Percentiles rank a stretch among this genome's conserved stretches.
phyloP scores from a whole-genome alignment of 1,140 invertebrate species.

The Ptiloglossa arizonensis region DNA sequence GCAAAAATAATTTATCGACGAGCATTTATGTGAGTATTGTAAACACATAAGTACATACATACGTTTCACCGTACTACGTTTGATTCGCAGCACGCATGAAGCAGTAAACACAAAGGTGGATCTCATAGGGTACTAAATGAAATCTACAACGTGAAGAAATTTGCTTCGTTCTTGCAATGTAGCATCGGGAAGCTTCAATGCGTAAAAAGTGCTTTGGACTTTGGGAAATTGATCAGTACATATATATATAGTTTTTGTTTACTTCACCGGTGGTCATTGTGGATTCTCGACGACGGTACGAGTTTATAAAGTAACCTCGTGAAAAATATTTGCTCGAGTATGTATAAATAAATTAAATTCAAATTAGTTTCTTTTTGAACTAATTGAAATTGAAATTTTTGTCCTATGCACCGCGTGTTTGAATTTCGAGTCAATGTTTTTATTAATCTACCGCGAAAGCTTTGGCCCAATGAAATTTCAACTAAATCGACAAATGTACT shows the following conservation, averaged over 20 bases:
- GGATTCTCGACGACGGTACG: neutral
- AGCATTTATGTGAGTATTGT: neutral
- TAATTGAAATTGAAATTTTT: neutral
- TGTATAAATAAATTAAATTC: constrained; percentile 1
- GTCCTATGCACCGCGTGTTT: neutral
- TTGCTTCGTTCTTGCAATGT: neutral
- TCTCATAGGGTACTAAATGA: constrained; percentile 18
- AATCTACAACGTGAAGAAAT: neutral
- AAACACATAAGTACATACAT: neutral
- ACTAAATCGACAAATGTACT: constrained; percentile 67
- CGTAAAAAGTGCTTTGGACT: neutral
- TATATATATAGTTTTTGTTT: neutral
- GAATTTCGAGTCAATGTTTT: neutral
- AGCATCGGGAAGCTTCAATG: neutral
- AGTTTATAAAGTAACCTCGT: neutral
- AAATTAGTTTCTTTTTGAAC: neutral
- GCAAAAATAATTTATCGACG: neutral
- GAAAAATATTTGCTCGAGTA: neutral
- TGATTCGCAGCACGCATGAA: too few relatives aligned
- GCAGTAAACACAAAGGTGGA: neutral
- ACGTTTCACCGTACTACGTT: constrained; percentile 12
- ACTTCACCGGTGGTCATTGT: neutral
- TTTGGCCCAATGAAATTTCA: constrained; percentile 21
- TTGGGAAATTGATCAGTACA: neutral
- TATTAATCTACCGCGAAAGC: neutral